Conservation (phyloP, 1,140 invertebrate species). For the Neodiprion virginianus region DNA sequence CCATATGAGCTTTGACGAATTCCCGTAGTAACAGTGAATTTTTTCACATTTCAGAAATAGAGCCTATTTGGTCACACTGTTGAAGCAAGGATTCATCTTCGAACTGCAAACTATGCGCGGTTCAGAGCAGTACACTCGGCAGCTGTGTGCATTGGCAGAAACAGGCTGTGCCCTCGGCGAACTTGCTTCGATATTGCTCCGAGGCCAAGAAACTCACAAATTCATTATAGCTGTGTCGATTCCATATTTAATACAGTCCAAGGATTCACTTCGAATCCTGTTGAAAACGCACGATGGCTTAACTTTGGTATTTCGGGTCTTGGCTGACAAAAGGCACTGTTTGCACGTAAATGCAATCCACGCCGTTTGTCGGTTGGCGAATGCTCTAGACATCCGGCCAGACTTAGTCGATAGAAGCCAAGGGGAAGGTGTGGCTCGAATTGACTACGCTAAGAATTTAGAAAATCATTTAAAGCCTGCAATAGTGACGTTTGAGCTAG, state of each 20-base stretch:
- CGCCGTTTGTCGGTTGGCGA: slow-evolving; percentile 49
- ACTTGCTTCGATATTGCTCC: slow-evolving; percentile 41
- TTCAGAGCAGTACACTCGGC: slow-evolving; percentile 39
- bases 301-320: slow-evolving; percentile 46
- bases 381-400: slow-evolving; percentile 41
- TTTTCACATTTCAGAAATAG: slow-evolving; percentile 42
- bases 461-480: slow-evolving; percentile 38
- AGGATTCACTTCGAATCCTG: slow-evolving; percentile 37
- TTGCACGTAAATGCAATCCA: slow-evolving; percentile 49
- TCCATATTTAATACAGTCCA: slow-evolving; percentile 50
- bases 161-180: slow-evolving; percentile 51
- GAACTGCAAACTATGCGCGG: slow-evolving; percentile 46
- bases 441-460: slow-evolving; percentile 19
- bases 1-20: not conserved
- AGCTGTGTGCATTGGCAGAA: slow-evolving; percentile 40
- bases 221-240: slow-evolving; percentile 51
- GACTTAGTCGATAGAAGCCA: slow-evolving; percentile 30
- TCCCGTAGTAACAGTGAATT: not conserved
- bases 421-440: not conserved
- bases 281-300: slow-evolving; percentile 48
- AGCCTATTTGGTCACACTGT: slow-evolving; percentile 46
- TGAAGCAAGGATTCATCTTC: slow-evolving; percentile 55
- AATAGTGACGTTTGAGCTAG: slow-evolving; percentile 67
- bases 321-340: slow-evolving; percentile 36
- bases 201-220: slow-evolving; percentile 46